phyloP scores from a whole-genome alignment of 2,888 invertebrate genomes.

The Hydropsyche betteni region DNA sequence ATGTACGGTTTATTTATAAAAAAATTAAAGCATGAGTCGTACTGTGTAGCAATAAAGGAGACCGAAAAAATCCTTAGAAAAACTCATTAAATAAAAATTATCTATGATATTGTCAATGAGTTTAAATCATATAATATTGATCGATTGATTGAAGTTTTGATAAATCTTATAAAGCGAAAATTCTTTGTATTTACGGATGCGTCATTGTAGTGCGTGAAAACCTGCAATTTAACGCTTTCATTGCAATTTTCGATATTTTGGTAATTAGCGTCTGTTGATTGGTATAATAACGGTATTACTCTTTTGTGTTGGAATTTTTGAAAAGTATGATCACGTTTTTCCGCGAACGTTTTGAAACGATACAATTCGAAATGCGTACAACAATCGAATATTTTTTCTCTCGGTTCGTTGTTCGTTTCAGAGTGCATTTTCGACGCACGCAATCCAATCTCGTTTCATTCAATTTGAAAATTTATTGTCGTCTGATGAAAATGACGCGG shows the following conservation, averaged over 20 bases:
- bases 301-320: too few relatives aligned
- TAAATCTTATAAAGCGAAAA: too few relatives aligned
- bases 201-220: too few relatives aligned
- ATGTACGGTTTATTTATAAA: too few relatives aligned
- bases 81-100: too few relatives aligned
- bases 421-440: not conserved
- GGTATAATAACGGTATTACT: slow-evolving; percentile 5
- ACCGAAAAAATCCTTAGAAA: too few relatives aligned
- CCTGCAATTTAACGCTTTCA: slow-evolving; percentile 14
- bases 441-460: slow-evolving; percentile 19
- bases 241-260: not conserved
- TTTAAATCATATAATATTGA: too few relatives aligned
- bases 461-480: slow-evolving; percentile 6
- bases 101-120: too few relatives aligned
- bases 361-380: not conserved
- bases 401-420: not conserved
- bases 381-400: not conserved
- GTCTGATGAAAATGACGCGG: slow-evolving; percentile 11
- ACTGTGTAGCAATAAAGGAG: too few relatives aligned
- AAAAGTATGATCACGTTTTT: not conserved
- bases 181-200: too few relatives aligned
- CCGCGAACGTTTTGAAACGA: slow-evolving; percentile 2
- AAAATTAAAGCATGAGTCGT: too few relatives aligned
- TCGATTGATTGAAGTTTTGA: too few relatives aligned
- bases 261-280: not conserved